Percentiles rank a stretch among this genome's conserved stretches.
phyloP scores from a whole-genome alignment of 2,113 vertebrate genomes.

The Columba janthina region DNA sequence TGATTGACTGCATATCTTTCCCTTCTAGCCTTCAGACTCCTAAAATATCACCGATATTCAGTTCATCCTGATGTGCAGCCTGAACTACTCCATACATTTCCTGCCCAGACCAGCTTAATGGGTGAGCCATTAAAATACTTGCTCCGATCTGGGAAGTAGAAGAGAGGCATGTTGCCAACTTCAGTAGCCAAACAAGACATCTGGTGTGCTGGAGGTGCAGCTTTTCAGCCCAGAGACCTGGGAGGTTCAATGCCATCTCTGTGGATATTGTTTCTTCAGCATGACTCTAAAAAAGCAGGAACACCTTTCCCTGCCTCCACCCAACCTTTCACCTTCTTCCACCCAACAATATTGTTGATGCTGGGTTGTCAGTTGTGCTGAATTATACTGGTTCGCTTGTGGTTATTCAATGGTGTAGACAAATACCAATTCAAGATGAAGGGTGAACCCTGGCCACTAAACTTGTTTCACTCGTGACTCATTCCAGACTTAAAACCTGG shows the following conservation, averaged over 20 bases:
- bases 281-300: not conserved
- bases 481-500: slow-evolving; percentile 40
- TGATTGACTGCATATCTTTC: not conserved
- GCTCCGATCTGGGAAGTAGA: not conserved
- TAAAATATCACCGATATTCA: not conserved
- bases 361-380: not conserved
- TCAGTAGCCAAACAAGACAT: not conserved
- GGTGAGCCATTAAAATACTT: not conserved
- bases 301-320: not conserved
- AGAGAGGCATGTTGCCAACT: not conserved
- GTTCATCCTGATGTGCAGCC: not conserved
- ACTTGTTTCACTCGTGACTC: slow-evolving; percentile 38
- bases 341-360: not conserved
- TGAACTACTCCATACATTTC: not conserved
- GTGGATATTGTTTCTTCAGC: not conserved
- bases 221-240: not conserved
- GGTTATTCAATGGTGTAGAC: not conserved
- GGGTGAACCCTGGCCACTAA: slow-evolving; percentile 3
- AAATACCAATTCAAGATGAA: slow-evolving; percentile 39
- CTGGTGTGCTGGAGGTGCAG: not conserved
- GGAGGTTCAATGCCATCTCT: not conserved
- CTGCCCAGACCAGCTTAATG: not conserved
- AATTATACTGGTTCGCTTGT: not conserved
- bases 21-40: not conserved
- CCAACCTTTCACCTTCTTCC: not conserved